A percentile compares a stretch with the other conserved stretches of the same genome.
Conservation (phyloP, 1,140 invertebrate genomes). For the Drosophila arizonae region DNA sequence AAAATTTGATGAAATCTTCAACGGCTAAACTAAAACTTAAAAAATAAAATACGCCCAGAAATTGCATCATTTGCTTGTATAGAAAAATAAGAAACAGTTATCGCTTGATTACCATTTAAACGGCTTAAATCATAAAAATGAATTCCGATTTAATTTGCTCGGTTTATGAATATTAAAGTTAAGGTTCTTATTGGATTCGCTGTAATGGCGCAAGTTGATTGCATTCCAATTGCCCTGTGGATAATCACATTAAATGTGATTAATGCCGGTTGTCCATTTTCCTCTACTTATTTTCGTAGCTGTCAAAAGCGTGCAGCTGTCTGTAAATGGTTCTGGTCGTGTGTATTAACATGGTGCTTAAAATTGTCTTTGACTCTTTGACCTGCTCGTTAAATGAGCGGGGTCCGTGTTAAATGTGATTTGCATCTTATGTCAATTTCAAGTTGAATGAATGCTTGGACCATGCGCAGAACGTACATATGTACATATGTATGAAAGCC, state of each 20-base stretch:
- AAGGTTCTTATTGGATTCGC: conserved; percentile 5
- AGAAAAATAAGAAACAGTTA: conserved; percentile 1
- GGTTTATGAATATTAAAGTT: conserved; percentile 38
- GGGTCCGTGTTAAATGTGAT: conserved; percentile 40
- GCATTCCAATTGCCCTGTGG: conserved; percentile 57
- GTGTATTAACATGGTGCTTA: conserved; percentile 20
- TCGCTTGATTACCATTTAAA: neutral
- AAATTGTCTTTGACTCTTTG: conserved; percentile 59
- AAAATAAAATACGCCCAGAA: neutral
- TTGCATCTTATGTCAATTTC: conserved; percentile 62
- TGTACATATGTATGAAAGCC: neutral
- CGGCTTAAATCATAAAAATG: conserved; percentile 6
- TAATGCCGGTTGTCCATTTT: conserved; percentile 37
- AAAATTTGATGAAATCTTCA: neutral
- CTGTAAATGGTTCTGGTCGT: conserved; percentile 36
- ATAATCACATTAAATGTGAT: conserved; percentile 62
- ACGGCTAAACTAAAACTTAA: neutral
- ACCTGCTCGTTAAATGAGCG: conserved; percentile 47
- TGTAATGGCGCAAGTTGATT: conserved; percentile 54
- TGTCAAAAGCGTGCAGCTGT: conserved; percentile 49
- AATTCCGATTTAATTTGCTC: conserved; percentile 7
- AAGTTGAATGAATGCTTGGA: conserved; percentile 54
- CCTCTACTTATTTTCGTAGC: conserved; percentile 19
- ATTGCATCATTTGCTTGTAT: conserved; percentile 35
- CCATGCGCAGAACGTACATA: neutral